Percentiles rank a stretch among this genome's conserved stretches.
phyloP scores from a whole-genome alignment of 2,888 invertebrate species.

The Junonia oenone region DNA sequence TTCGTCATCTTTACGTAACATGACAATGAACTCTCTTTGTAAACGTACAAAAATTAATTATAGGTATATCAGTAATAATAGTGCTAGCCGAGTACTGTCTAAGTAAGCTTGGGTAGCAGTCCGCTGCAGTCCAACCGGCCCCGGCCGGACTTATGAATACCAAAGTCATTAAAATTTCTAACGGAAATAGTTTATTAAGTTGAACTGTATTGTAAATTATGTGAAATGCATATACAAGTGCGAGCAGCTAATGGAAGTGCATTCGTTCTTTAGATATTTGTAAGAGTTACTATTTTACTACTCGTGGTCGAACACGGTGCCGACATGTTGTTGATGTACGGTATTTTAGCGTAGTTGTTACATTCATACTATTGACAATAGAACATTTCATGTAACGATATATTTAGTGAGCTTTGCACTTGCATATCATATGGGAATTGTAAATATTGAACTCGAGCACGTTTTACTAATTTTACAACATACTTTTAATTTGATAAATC shows the following conservation, averaged over 20 bases:
- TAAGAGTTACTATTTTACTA: conserved; percentile 49
- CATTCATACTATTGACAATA: conserved; percentile 44
- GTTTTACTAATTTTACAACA: conserved; percentile 41
- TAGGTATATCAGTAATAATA: conserved; percentile 67
- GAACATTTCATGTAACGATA: conserved; percentile 50
- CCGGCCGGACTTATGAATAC: conserved; percentile 58
- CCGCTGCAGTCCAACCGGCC: conserved; percentile 4
- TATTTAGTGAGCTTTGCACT: conserved; percentile 78
- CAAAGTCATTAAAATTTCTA: conserved; percentile 76
- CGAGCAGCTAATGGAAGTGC: conserved; percentile 68
- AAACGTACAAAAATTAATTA: conserved; percentile 74
- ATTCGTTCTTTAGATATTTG: conserved; percentile 55
- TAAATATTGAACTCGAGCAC: conserved; percentile 61
- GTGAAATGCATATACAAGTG: conserved; percentile 74
- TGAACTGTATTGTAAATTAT: conserved; percentile 65
- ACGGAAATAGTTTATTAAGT: conserved; percentile 68
- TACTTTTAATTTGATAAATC: conserved; percentile 22
- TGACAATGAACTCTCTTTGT: conserved; percentile 79
- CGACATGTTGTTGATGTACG: conserved; percentile 22
- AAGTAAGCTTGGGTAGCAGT: conserved; percentile 52
- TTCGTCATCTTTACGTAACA: conserved; percentile 67
- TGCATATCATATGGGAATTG: conserved; percentile 74
- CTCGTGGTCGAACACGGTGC: not conserved
- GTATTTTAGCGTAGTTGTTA: conserved; percentile 57
- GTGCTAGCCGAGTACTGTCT: conserved; percentile 68